Evolutionary conservation across 2,113 vertebrate species (phyloP), one percentile per base, ranked within the genome.

Genomic region (Mirza zaza): DNA sequence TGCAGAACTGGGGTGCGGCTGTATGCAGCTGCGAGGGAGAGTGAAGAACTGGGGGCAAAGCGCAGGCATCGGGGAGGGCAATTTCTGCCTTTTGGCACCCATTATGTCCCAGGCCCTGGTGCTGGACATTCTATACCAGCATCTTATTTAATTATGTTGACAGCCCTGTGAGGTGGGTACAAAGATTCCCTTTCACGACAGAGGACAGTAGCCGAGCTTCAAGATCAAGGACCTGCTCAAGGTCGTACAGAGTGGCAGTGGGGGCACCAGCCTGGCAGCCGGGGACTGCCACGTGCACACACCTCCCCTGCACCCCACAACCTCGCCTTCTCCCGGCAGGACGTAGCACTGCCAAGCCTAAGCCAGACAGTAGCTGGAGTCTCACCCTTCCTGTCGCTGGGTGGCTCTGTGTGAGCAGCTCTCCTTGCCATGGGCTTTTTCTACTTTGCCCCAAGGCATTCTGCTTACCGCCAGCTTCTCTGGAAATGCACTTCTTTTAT

Each of bases 271-370:
- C 11, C n/a, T 2, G 20, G 61, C 61, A 36, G 11, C 61, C 8
- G 2, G 12, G 27, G 81, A 29, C 39, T 59, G 32, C 17, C 7
- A 8, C 34, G 34, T 18, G 5, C 9, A 2, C 23, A n/a, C 45
- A 1, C 42, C 42, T 18, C 42, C 8, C 0, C 25, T 15, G 34
- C 2, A 17, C 59, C 59, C 27, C 3, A 1, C 45, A 39, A 3
- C 70, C n/a, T 27, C 11, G 18, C 23, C 9, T 25, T 3, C 45
- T 17, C 14, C 45, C 29, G 1, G 14, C 14, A 14, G 65, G 10
- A 36, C 55, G 48, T 8, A 6, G n/a, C 50, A 14, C 36, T 3
- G 36, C 82, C 21, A 3, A 8, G 45, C 17, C 29, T 39, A 25
- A 42, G 48, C 48, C 73, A 65, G 83, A 14, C 57, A 29, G 32